Evolutionary conservation across 1,140 invertebrate genomes (phyloP), one percentile per base, ranked within the genome.

Genomic region (Liolophura sinensis): DNA sequence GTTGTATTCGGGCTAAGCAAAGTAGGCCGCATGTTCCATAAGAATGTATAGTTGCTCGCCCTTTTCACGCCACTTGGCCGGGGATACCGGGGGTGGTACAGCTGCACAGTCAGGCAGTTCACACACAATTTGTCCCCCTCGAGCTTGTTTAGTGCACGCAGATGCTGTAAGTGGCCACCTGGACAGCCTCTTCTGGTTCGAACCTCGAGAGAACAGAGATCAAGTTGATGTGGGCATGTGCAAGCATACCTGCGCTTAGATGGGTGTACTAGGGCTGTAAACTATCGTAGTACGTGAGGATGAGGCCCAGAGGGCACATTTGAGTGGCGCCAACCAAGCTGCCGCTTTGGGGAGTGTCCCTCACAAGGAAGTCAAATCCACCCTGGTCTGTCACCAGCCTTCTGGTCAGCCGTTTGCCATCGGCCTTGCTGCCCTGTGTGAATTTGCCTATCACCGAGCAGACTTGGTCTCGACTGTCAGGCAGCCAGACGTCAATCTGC

Each of bases 141-240:
- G 14, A 66, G 64, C 40, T 66, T 61, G 46, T 70, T 50, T 0
- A 70, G 40, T 14, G 68, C 64, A 66, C 49, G 50, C 66, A 70
- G 58, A 62, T 6, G 11, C n/a, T 20, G 50, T 66, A 49, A 9
- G 31, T 40, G n/a, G 63, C 64, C 60, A 61, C 68, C 25, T 52
- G 11, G 54, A 67, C 65, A 18, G 58, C 64, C 51, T 65, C 58
- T 1, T 51, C 48, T 22, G 55, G 27, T 4, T 18, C 24, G 49
- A 70, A 66, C 12, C 64, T 9, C 31, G 5, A n/a, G 18, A 67
- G 59, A 59, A 67, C 67, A 15, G 6, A 15, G 40, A 52, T 51
- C 3, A 46, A 64, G 51, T 70, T 70, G 50, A 63, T 70, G 60
- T 70, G 61, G 51, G 60, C 60, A 24, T 67, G 67, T 12, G 69